Base-by-base conservation (phyloP, 2,113 vertebrate genomes). In the Vanacampus margaritifer region DNA sequence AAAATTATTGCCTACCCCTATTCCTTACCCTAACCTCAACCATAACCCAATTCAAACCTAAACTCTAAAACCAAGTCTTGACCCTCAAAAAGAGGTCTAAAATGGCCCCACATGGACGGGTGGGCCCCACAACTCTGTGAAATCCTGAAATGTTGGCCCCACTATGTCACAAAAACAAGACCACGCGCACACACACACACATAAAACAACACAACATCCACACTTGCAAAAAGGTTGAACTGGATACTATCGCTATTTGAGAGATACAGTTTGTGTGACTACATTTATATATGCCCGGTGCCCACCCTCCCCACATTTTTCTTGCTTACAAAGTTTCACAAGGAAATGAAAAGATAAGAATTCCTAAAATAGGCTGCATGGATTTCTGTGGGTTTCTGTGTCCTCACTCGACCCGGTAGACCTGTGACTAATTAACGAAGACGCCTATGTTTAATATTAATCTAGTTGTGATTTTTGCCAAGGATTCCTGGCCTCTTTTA, bases 101-200 rank as follows among this genome's bases (percentile, higher is more conserved):
- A n/a, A n/a, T n/a, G n/a, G n/a, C n/a, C n/a, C n/a, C n/a, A n/a
- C n/a, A n/a, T n/a, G n/a, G n/a, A n/a, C n/a, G n/a, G n/a, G n/a
- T n/a, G n/a, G n/a, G n/a, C n/a, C n/a, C n/a, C n/a, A n/a, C n/a
- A n/a, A n/a, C n/a, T n/a, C n/a, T n/a, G n/a, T n/a, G n/a, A n/a
- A n/a, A n/a, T n/a, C n/a, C n/a, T n/a, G n/a, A n/a, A n/a, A n/a
- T n/a, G n/a, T n/a, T n/a, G n/a, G n/a, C n/a, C n/a, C n/a, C n/a
- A n/a, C n/a, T n/a, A n/a, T n/a, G n/a, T n/a, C n/a, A n/a, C n/a
- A n/a, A n/a, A n/a, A n/a, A n/a, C n/a, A n/a, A n/a, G n/a, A n/a
- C n/a, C n/a, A n/a, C n/a, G 28, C 28, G 28, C 28, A 32, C 28
- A 4, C 46, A 78, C 54, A 64, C 58, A 60, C 16, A 76, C n/a